Conservation (phyloP, 2,797 vertebrate species). For the Falco naumanni region DNA sequence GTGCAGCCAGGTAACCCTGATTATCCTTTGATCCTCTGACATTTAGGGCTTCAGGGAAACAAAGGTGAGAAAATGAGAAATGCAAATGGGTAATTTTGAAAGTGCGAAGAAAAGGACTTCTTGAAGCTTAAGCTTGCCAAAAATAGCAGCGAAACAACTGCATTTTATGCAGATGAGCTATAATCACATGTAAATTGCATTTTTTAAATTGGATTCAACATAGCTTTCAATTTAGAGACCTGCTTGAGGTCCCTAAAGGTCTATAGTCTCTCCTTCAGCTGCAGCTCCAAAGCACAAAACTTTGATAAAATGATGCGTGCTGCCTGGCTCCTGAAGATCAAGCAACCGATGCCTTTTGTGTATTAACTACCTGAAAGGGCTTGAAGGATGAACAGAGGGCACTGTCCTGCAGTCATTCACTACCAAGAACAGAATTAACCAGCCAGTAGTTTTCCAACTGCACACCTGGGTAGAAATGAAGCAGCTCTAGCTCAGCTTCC, state of each 20-base stretch:
- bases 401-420: not conserved
- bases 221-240: not conserved
- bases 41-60: not conserved
- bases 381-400: not conserved
- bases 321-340: not conserved
- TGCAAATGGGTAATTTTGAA: not conserved
- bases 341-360: not conserved
- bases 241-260: not conserved
- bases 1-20: not conserved
- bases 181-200: slow-evolving; percentile 1
- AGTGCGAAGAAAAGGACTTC: not conserved
- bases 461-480: not conserved
- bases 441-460: not conserved
- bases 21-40: slow-evolving; percentile 40
- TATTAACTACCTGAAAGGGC: not conserved
- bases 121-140: not conserved
- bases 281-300: not conserved
- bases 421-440: not conserved
- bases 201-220: not conserved
- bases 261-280: not conserved
- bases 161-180: slow-evolving; percentile 23
- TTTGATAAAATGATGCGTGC: not conserved
- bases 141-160: slow-evolving; percentile 17
- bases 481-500: not conserved
- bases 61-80: slow-evolving; percentile 53